These are phyloP conservation scores for Glomeris marginata DNA, from an alignment of 2,888 invertebrate species.

Conservation along the genomic window DNA sequence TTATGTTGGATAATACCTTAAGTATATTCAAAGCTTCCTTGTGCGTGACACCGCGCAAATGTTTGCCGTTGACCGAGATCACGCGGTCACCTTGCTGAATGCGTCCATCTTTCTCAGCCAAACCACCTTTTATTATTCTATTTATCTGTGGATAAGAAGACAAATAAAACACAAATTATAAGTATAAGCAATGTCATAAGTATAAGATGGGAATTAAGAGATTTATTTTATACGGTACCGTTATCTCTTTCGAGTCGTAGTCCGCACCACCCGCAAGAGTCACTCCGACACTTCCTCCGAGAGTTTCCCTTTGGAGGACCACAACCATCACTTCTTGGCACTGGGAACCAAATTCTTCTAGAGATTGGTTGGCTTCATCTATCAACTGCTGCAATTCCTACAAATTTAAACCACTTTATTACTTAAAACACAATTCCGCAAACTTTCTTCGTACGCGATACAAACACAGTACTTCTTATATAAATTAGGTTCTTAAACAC, in stretches of 20 bases:
- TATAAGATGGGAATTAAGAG: neutral
- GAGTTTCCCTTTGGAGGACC: slow-evolving; percentile 48
- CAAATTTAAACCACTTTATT: neutral
- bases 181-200: neutral
- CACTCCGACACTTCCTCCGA: slow-evolving; percentile 64
- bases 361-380: slow-evolving; percentile 48
- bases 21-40: slow-evolving; percentile 71
- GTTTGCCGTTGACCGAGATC: slow-evolving; percentile 71
- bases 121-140: slow-evolving; percentile 68
- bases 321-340: slow-evolving; percentile 45
- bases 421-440: neutral
- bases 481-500: neutral
- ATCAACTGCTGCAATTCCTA: slow-evolving; percentile 47
- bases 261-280: slow-evolving; percentile 78
- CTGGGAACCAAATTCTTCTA: slow-evolving; percentile 37
- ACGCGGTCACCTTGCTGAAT: slow-evolving; percentile 76
- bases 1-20: slow-evolving; percentile 42
- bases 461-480: neutral
- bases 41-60: slow-evolving; percentile 69
- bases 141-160: slow-evolving; percentile 47
- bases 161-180: slow-evolving; percentile 4
- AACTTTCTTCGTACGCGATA: too few relatives aligned
- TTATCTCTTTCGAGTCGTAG: slow-evolving; percentile 82
- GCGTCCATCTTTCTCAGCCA: slow-evolving; percentile 71
- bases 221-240: slow-evolving; percentile 38